Percentiles rank a stretch among this genome's conserved stretches.
These are phyloP conservation scores for Euura saliciscinereae DNA, from an alignment of 1,140 invertebrate genomes.

Conservation along the genomic window DNA sequence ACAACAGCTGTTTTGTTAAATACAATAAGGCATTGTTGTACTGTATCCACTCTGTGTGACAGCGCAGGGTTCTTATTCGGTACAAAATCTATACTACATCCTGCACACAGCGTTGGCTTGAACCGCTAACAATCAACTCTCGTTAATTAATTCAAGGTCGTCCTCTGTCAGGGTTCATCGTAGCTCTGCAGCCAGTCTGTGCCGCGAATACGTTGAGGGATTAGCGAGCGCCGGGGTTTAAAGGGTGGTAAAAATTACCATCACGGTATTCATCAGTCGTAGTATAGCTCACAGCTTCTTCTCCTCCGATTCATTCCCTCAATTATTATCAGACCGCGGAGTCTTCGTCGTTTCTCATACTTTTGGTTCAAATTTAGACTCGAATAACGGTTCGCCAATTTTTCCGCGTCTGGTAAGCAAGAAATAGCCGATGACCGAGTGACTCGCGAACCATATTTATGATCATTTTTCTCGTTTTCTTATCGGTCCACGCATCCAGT, in stretches of 20 bases:
- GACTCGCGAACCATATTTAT: too few relatives aligned
- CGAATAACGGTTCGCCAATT: too few relatives aligned
- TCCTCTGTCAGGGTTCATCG: neutral
- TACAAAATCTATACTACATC: neutral
- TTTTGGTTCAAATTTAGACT: too few relatives aligned
- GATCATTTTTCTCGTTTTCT: too few relatives aligned
- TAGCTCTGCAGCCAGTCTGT: too few relatives aligned
- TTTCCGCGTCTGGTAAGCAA: too few relatives aligned
- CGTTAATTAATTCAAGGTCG: constrained; percentile 1
- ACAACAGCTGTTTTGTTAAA: neutral
- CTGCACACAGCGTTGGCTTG: neutral
- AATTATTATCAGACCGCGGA: too few relatives aligned
- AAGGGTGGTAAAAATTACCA: neutral
- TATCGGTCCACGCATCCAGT: too few relatives aligned
- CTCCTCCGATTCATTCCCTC: neutral
- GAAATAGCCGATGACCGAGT: too few relatives aligned
- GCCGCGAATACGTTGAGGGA: too few relatives aligned
- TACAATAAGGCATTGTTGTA: neutral
- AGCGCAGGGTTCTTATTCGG: neutral
- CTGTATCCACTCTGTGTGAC: neutral
- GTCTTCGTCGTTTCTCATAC: too few relatives aligned
- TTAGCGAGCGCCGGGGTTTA: neutral
- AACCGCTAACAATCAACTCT: neutral
- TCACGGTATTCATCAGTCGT: neutral
- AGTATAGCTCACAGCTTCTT: neutral